These are phyloP conservation scores for Troides aeacus DNA, from an alignment of 2,888 invertebrate species.

Conservation along the genomic window DNA sequence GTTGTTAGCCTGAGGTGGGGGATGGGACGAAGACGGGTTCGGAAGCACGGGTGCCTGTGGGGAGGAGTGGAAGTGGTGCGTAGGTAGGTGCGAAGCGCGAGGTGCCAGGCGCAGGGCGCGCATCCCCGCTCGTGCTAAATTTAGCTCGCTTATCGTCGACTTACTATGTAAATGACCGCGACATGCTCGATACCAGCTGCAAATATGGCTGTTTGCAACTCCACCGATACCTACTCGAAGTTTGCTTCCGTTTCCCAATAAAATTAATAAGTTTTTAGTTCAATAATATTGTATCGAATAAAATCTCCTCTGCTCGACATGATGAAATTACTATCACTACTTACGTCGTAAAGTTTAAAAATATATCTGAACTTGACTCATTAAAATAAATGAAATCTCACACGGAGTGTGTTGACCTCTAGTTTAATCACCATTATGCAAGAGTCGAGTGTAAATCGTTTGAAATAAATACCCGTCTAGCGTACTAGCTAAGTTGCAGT, in stretches of 20 bases:
- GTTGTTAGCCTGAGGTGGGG: constrained; percentile 24
- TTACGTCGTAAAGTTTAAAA: background rate
- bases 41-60: constrained; percentile 31
- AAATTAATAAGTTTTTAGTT: background rate
- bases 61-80: constrained; percentile 41
- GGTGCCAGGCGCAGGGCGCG: constrained; percentile 53
- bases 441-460: constrained; percentile 40
- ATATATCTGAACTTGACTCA: background rate
- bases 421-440: constrained; percentile 63
- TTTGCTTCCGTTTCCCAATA: constrained; percentile 35
- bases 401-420: constrained; percentile 55
- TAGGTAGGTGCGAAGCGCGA: constrained; percentile 57
- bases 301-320: background rate
- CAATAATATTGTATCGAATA: background rate
- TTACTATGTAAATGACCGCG: constrained; percentile 79
- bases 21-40: constrained; percentile 23
- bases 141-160: constrained; percentile 76
- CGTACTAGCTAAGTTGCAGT: constrained; percentile 35
- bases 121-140: constrained; percentile 70
- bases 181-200: constrained; percentile 71
- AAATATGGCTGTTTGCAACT: constrained; percentile 61
- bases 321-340: background rate
- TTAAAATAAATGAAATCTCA: background rate
- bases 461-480: constrained; percentile 44
- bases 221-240: constrained; percentile 56